Conservation (phyloP, 2,113 vertebrate genomes). For the Hassar affinis region DNA sequence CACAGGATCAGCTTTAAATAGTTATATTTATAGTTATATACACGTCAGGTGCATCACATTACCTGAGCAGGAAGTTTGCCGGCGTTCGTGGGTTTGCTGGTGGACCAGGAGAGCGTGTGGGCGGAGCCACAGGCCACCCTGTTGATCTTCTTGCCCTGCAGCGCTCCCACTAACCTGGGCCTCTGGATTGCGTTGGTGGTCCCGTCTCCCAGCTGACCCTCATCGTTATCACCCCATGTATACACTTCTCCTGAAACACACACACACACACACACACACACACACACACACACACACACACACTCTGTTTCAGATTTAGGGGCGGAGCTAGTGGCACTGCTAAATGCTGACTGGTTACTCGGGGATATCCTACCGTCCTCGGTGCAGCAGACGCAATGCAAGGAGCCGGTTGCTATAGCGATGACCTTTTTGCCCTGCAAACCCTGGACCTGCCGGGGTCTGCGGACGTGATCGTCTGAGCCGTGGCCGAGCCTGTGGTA, state of each 20-base stretch:
- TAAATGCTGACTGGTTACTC: neutral
- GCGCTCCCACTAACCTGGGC: constrained; percentile 89
- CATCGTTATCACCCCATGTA: constrained; percentile 98
- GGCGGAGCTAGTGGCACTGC: neutral
- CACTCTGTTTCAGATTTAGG: neutral
- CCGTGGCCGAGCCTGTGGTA: constrained; percentile 95
- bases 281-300: neutral
- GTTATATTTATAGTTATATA: no score
- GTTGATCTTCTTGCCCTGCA: constrained; percentile 99
- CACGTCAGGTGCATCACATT: no score
- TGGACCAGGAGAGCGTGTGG: constrained; percentile 96
- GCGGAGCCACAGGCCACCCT: constrained; percentile 96
- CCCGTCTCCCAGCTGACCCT: constrained; percentile 95
- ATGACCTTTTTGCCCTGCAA: constrained; percentile 98
- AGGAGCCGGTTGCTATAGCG: constrained; percentile 92
- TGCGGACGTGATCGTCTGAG: constrained; percentile 93
- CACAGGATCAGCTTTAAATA: neutral
- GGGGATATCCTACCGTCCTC: constrained; percentile 83
- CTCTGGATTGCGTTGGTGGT: constrained; percentile 98
- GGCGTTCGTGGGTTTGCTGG: constrained; percentile 95
- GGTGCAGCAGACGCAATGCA: constrained; percentile 98
- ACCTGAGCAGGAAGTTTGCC: constrained; percentile 96
- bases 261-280: neutral
- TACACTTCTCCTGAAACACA: constrained; percentile 87
- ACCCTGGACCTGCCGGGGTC: constrained; percentile 94